phyloP scores from a whole-genome alignment of 64 coral and sea anemone genomes.

The Acropora tenuis region DNA sequence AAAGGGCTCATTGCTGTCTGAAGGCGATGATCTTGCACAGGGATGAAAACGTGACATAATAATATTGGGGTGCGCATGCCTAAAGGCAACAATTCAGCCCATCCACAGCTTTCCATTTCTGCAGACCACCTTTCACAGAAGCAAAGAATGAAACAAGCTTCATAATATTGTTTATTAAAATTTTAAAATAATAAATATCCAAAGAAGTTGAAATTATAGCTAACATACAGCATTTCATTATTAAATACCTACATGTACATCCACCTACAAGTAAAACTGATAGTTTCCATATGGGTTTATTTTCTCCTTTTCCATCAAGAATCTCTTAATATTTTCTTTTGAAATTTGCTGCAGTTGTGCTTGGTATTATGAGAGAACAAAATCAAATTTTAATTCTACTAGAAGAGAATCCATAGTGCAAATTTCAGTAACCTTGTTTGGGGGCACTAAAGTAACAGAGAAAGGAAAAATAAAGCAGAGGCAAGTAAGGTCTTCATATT shows the following conservation, averaged over 20 bases:
- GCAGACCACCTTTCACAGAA: background rate
- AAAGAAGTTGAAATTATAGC: slow-evolving; percentile 20
- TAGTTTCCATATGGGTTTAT: background rate
- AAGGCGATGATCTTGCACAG: too few species aligned
- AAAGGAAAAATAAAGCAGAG: too few species aligned
- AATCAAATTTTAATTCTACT: background rate
- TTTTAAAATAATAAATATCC: slow-evolving; percentile 51
- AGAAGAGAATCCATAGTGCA: too few species aligned
- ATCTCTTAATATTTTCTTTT: background rate
- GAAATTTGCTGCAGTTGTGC: background rate
- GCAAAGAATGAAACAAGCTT: background rate
- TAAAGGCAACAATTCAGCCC: too few species aligned
- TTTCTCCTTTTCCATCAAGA: background rate
- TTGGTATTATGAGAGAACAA: background rate
- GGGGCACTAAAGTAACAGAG: too few species aligned
- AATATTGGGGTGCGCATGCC: too few species aligned
- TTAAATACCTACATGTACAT: slow-evolving; percentile 48
- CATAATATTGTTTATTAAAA: slow-evolving; percentile 36
- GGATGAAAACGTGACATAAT: too few species aligned
- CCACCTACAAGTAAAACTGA: background rate
- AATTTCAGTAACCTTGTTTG: too few species aligned
- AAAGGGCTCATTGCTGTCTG: too few species aligned
- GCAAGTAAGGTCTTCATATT: too few species aligned
- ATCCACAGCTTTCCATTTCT: too few species aligned
- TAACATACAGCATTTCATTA: slow-evolving; percentile 29